Conservation (phyloP, 2,888 invertebrate genomes). For the Desoria tigrina region DNA sequence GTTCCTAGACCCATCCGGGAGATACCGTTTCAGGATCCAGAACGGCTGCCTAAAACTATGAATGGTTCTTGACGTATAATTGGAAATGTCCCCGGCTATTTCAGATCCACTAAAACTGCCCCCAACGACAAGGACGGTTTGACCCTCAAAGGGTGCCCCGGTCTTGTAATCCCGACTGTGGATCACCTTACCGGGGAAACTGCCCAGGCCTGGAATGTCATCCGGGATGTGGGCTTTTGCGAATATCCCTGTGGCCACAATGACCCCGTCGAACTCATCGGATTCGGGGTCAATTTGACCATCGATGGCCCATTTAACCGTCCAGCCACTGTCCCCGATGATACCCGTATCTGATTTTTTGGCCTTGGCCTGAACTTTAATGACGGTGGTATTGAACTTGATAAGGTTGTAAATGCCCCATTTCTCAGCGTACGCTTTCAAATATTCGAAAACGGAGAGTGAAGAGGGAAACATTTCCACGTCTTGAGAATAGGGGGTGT, state of each 20-base stretch:
- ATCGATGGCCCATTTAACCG: conserved; percentile 1
- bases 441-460: conserved; percentile 3
- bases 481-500: conserved; percentile 8
- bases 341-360: no score
- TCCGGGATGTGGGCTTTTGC: conserved; percentile 14
- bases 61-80: not conserved
- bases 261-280: conserved; percentile 12
- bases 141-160: conserved; percentile 7
- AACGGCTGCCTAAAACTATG: conserved; percentile 5
- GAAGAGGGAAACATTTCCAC: conserved; percentile 22
- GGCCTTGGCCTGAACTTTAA: conserved; percentile 4
- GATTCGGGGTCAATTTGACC: not conserved
- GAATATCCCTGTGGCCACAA: conserved; percentile 23
- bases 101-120: conserved; percentile 16
- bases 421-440: conserved; percentile 16
- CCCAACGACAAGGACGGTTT: conserved; percentile 6
- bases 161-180: conserved; percentile 15
- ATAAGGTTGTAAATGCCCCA: not conserved
- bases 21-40: conserved; percentile 17
- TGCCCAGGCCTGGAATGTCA: conserved; percentile 10
- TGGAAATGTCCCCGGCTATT: conserved; percentile 10
- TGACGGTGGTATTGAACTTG: conserved; percentile 8
- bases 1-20: not conserved
- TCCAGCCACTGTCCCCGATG: not conserved
- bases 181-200: conserved; percentile 14